Conservation (phyloP, 2,888 invertebrate species). For the Lathronympha strigana region DNA sequence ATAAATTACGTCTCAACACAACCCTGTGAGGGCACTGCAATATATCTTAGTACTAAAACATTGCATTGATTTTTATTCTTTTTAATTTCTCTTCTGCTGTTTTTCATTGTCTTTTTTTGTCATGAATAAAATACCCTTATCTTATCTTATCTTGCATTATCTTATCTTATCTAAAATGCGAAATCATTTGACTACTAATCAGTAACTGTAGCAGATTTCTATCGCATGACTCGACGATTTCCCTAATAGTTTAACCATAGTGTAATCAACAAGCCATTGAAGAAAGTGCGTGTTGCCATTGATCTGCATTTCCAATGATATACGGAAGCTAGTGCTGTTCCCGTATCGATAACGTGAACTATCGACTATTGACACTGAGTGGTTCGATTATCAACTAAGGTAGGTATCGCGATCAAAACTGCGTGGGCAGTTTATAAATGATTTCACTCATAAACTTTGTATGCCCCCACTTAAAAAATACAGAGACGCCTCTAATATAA, state of each 20-base stretch:
- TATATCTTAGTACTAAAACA: too few species aligned
- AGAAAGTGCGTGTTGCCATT: slow-evolving; percentile 59
- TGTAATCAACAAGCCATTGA: slow-evolving; percentile 44
- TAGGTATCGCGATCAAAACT: too few species aligned
- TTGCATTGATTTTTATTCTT: too few species aligned
- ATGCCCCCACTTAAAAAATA: too few species aligned
- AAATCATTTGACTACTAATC: not conserved
- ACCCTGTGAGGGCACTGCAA: too few species aligned
- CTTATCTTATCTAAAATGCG: not conserved
- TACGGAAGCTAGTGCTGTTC: slow-evolving; percentile 45
- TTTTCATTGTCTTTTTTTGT: too few species aligned
- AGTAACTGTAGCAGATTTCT: slow-evolving; percentile 25
- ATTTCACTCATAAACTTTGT: too few species aligned
- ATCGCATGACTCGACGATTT: slow-evolving; percentile 20
- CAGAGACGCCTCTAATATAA: too few species aligned
- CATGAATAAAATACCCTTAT: too few species aligned
- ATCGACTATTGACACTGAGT: slow-evolving; percentile 5
- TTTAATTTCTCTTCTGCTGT: not conserved
- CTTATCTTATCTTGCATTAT: not conserved
- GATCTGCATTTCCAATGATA: slow-evolving; percentile 54
- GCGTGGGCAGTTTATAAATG: too few species aligned
- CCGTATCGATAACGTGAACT: slow-evolving; percentile 20
- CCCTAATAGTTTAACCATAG: slow-evolving; percentile 7
- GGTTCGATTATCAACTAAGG: too few species aligned
- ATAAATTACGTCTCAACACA: too few species aligned